A percentile compares a stretch with the other conserved stretches of the same genome.
Evolutionary conservation across 2,113 vertebrate species (phyloP).

Genomic region (Glaucomys volans): DNA sequence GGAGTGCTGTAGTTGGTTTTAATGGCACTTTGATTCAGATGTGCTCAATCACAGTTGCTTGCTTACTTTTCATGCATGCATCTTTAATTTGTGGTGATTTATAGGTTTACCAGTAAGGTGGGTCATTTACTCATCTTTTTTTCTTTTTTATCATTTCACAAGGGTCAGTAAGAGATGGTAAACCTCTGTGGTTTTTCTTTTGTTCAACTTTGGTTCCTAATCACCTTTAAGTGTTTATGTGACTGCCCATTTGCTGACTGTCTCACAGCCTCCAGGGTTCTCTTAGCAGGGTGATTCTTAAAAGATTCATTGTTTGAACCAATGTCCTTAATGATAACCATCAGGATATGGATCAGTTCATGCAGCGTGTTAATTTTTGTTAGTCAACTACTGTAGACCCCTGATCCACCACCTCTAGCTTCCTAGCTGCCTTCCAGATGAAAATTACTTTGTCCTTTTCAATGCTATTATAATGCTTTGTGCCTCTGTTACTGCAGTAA

Average conservation of each 20-base stretch:
- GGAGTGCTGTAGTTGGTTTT: not conserved
- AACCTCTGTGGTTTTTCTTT: not conserved
- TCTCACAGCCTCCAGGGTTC: not conserved
- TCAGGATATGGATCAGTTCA: fast-evolving
- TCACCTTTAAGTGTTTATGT: not conserved
- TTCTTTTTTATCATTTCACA: not conserved
- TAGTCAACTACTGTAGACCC: too few species aligned
- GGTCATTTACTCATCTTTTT: fast-evolving
- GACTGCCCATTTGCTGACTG: not conserved
- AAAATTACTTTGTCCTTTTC: not conserved
- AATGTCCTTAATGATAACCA: fast-evolving
- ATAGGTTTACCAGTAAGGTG: constrained; percentile 62
- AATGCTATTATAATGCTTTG: too few species aligned
- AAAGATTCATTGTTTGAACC: not conserved
- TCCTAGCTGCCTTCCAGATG: not conserved
- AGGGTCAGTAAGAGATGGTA: too few species aligned
- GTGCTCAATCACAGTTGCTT: not conserved
- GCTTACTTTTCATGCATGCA: not conserved
- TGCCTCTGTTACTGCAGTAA: not conserved
- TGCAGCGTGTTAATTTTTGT: not conserved
- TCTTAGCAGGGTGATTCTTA: not conserved
- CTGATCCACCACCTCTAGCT: fast-evolving
- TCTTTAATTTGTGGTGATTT: constrained; percentile 64
- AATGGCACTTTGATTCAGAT: too few species aligned
- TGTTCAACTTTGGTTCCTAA: not conserved